Percentiles rank a stretch among this genome's conserved stretches.
These are phyloP conservation scores for Melanotaenia trifasciata DNA, from an alignment of 2,797 vertebrate genomes.

Conservation along the genomic window DNA sequence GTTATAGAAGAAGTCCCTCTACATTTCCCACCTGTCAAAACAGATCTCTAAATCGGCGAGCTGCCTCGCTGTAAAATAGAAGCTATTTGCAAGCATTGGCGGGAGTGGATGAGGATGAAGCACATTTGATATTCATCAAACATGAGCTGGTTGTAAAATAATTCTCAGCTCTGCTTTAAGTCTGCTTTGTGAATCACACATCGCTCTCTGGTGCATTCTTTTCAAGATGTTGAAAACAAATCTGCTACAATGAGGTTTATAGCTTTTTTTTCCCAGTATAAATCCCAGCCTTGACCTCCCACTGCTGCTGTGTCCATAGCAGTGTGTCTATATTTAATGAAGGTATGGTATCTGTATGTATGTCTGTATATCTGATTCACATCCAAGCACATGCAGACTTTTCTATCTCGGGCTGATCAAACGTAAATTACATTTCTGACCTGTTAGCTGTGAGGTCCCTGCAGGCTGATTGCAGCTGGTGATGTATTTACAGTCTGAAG, in stretches of 20 bases:
- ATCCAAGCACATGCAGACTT: conserved; percentile 9
- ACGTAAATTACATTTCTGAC: conserved; percentile 40
- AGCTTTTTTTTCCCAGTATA: not conserved
- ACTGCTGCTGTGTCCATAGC: not conserved
- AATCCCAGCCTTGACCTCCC: conserved; percentile 1
- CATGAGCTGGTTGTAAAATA: conserved; percentile 33
- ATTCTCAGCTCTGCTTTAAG: conserved; percentile 9
- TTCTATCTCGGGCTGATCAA: conserved; percentile 51
- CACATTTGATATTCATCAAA: conserved; percentile 48
- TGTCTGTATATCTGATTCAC: conserved; percentile 7
- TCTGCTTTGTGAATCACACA: conserved; percentile 19
- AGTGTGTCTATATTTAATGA: not conserved
- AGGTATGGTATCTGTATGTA: not conserved
- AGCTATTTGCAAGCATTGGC: conserved; percentile 28
- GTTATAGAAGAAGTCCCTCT: conserved; percentile 1
- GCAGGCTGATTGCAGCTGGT: conserved; percentile 49
- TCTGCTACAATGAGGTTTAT: not conserved
- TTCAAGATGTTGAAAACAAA: conserved; percentile 6
- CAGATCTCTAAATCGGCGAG: conserved; percentile 3
- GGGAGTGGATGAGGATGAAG: not conserved
- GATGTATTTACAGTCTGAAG: conserved; percentile 58
- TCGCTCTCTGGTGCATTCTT: conserved; percentile 25
- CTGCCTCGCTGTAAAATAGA: conserved; percentile 31
- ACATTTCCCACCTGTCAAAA: conserved; percentile 31
- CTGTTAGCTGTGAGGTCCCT: conserved; percentile 43